A percentile compares a stretch with the other conserved stretches of the same genome.
Evolutionary conservation across 2,888 invertebrate genomes (phyloP).

Genomic region (Dicyrtoma fusca): DNA sequence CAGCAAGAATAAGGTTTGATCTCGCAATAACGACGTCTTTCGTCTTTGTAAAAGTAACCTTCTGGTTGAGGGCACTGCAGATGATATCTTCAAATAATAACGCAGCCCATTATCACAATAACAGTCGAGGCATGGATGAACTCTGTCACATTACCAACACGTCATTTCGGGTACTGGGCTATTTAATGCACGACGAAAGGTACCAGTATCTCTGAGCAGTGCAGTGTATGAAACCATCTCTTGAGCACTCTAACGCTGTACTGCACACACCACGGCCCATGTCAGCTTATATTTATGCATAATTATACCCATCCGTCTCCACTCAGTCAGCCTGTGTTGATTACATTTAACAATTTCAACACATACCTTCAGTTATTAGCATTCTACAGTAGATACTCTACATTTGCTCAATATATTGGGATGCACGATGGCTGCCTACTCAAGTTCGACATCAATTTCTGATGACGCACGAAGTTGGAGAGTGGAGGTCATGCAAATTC

Average conservation of each 20-base stretch:
- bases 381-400: background rate
- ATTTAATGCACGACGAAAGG: background rate
- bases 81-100: slow-evolving; percentile 20
- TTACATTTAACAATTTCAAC: slow-evolving; percentile 10
- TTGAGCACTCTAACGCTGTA: no score
- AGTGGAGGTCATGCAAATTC: slow-evolving; percentile 33
- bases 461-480: slow-evolving; percentile 31
- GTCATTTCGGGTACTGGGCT: background rate
- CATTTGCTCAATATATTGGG: background rate
- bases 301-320: background rate
- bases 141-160: slow-evolving; percentile 7
- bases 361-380: background rate
- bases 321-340: background rate
- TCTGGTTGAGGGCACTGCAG: slow-evolving; percentile 6
- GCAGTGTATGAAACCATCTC: background rate
- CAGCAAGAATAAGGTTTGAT: background rate
- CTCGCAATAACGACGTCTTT: slow-evolving; percentile 1
- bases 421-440: background rate
- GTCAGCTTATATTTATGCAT: no score
- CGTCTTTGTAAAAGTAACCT: slow-evolving; percentile 17
- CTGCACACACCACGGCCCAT: no score
- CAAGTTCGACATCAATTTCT: slow-evolving; percentile 30
- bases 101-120: slow-evolving; percentile 6
- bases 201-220: background rate
- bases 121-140: slow-evolving; percentile 6